These are phyloP conservation scores for Phasianus colchicus DNA, from an alignment of 2,113 vertebrate genomes.

Conservation along the genomic window DNA sequence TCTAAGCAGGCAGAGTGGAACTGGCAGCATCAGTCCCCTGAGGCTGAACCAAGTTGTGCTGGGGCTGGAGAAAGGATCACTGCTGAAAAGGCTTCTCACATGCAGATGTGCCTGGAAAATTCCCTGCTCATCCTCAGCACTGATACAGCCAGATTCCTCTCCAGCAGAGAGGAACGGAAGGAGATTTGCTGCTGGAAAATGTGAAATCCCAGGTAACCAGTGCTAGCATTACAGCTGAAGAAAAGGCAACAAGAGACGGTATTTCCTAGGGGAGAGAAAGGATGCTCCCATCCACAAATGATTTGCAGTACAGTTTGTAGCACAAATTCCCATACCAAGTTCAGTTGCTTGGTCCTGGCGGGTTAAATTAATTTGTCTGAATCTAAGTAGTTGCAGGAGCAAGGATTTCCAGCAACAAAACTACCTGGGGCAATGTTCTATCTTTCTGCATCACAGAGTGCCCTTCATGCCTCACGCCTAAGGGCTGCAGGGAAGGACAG, in stretches of 20 bases:
- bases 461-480: conserved; percentile 41
- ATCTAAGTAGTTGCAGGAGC: conserved; percentile 13
- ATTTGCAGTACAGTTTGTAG: background rate
- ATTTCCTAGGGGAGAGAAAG: background rate
- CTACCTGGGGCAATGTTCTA: conserved; percentile 15
- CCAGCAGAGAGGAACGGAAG: background rate
- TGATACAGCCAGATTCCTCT: background rate
- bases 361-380: conserved; percentile 32
- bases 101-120: background rate
- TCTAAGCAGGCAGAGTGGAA: background rate
- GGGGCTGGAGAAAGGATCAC: background rate
- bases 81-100: background rate
- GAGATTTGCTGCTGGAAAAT: background rate
- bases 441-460: conserved; percentile 46
- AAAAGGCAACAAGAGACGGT: background rate
- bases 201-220: background rate
- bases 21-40: background rate
- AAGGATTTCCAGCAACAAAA: conserved; percentile 37
- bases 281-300: background rate
- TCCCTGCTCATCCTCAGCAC: conserved; percentile 3
- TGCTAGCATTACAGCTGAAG: background rate
- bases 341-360: background rate
- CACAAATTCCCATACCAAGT: background rate
- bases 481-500: conserved; percentile 44
- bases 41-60: background rate